Base-by-base conservation (phyloP, 2,113 vertebrate genomes). In the Pungitius pungitius region DNA sequence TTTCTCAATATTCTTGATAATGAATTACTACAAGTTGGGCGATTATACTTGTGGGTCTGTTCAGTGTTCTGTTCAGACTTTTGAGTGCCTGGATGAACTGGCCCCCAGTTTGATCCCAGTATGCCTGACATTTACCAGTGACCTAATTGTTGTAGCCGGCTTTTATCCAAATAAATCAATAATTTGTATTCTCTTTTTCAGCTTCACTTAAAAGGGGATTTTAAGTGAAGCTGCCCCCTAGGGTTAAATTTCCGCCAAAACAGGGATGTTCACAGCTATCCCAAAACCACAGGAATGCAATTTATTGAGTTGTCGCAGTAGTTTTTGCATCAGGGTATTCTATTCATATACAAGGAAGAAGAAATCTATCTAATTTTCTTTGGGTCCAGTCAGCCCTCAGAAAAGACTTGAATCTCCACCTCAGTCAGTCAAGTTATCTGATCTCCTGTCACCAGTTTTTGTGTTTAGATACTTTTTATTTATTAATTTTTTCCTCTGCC, bases 91-190 rank as follows among this genome's bases (percentile, higher is more conserved):
- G 7, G 27, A 40, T 52, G 62, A 55, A 62, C 4, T 69, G 55
- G 47, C 52, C 45, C 54, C 55, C 37, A 8, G 5, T 80, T 40
- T 66, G 42, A 49, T 65, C 42, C 26, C 42, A 55, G 26, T 49
- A 18, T 69, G 33, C 24, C 42, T 47, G 22, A 49, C 40, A 56
- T 52, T 35, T 57, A 70, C 58, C 70, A 59, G 18, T 73, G 70
- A 73, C 71, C 66, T 79, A 49, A 18, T 80, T 73, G 33, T 68
- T 81, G 18, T 73, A 65, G 37, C 26, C 55, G 47, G 66, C 67
- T 87, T 85, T 84, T 83, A 82, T 77, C 39, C 40, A 35, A 45
- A 80, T 80, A 61, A 40, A 42, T 87, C 10, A 8, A 75, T 81
- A 30, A 64, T 75, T 80, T 80, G n/a, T n/a, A n/a, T 71, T n/a